Evolutionary conservation across 2,113 vertebrate species (phyloP).

Genomic region (Chinchilla lanigera): DNA sequence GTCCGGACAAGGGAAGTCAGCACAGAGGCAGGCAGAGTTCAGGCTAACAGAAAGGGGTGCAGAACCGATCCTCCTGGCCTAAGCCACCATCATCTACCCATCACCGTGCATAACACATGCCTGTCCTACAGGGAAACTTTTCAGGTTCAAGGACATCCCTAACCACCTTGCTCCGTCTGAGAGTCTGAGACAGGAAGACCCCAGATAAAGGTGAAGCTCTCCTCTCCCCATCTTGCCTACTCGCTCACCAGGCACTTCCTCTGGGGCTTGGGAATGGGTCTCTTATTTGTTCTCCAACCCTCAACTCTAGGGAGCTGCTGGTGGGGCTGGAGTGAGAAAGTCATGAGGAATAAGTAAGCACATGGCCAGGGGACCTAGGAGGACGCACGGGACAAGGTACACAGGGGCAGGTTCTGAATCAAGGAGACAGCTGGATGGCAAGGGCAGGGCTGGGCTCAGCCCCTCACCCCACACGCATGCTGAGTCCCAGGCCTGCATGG

Average conservation of each 20-base stretch:
- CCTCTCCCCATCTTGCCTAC: neutral
- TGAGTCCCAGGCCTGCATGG: neutral
- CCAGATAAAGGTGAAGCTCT: neutral
- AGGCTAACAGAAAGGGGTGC: neutral
- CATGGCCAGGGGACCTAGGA: neutral
- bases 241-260: neutral
- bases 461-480: neutral
- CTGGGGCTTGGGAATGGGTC: neutral
- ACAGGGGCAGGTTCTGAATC: neutral
- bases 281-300: neutral
- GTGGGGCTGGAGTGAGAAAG: neutral
- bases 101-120: neutral
- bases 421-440: neutral
- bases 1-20: neutral
- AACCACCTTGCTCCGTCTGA: neutral
- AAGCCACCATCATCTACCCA: neutral
- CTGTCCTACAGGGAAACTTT: neutral
- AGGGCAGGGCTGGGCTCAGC: neutral
- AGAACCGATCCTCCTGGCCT: neutral
- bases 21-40: neutral
- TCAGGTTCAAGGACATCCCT: neutral
- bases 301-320: neutral
- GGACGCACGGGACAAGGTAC: neutral
- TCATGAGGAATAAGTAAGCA: neutral
- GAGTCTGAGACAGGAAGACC: neutral